Conservation (phyloP, 2,797 vertebrate species). For the Myotis myotis region DNA sequence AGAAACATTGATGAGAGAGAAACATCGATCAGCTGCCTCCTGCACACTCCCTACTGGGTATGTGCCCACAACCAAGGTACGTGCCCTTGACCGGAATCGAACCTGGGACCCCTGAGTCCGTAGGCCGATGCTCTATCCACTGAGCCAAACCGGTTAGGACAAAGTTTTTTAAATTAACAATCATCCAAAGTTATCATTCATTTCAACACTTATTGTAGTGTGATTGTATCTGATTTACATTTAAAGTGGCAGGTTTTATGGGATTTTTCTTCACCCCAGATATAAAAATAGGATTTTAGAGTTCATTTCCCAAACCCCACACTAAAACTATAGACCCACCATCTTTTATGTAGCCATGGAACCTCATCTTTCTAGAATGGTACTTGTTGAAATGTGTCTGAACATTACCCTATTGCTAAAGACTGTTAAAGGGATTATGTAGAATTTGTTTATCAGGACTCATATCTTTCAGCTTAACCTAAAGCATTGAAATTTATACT, state of each 20-base stretch:
- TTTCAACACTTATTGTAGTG: background rate
- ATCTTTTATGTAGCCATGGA: background rate
- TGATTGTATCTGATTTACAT: background rate
- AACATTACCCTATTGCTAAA: background rate
- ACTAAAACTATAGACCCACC: background rate
- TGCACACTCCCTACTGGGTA: too few species aligned
- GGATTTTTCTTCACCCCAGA: background rate
- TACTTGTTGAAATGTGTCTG: background rate
- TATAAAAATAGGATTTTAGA: background rate
- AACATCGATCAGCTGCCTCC: too few species aligned
- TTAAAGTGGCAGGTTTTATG: background rate
- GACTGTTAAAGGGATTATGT: background rate
- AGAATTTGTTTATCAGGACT: background rate
- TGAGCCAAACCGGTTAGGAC: too few species aligned
- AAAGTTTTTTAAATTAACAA: background rate
- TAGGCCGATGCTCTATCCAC: too few species aligned
- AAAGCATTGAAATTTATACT: constrained; percentile 6
- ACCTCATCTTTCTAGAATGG: background rate
- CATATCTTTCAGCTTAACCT: background rate
- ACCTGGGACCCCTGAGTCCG: too few species aligned
- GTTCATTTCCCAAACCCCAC: background rate
- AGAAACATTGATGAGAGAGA: too few species aligned
- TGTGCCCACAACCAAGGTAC: too few species aligned
- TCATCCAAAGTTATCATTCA: background rate
- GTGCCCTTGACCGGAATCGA: too few species aligned